Base-by-base conservation (phyloP, 1,140 invertebrate species). In the Meloidogyne exigua region DNA sequence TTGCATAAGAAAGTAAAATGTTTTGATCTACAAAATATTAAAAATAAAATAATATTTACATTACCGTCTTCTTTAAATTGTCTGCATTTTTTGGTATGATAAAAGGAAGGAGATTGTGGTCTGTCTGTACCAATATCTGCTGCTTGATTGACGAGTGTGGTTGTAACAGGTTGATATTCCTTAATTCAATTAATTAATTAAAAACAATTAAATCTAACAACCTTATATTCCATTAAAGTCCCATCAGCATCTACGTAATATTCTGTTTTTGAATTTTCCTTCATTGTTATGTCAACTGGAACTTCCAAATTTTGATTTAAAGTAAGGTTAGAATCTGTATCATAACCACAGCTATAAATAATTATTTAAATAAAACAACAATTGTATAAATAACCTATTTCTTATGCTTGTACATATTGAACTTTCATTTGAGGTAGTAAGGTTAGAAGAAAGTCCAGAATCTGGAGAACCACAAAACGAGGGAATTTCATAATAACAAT, bases 391-490 rank as follows among this genome's bases (percentile, higher is more conserved):
- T n/a, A n/a, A 44, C 28, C 39, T 42, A 28, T 42, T 75, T 39
- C 21, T 12, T 21, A 49, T 39, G 10, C n/a, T 75, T 75, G 65
- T 32, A 26, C 44, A 26, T 36, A 26, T 15, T 12, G 23, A 28
- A 49, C 36, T 23, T 75, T 25, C 68, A 42, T 49, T 21, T 15
- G 36, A 18, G n/a, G n/a, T n/a, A n/a, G 18, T 42, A 26, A 73
- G 15, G 28, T 23, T 23, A 10, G 42, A 77, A 9, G 75, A 78
- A 9, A 39, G 75, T 36, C 68, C 76, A 18, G 76, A 78, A 68
- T 78, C 76, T n/a, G 76, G 76, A 18, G 76, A 78, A 26, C 75
- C 73, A 32, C 49, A 62, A 28, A 15, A 69, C 0, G 49, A 57
- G 10, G 32, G 23, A 13, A 49, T 23, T 39, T 36, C 68, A 44